Base-by-base conservation (phyloP, 2,888 invertebrate genomes). In the Dioctria rufipes region DNA sequence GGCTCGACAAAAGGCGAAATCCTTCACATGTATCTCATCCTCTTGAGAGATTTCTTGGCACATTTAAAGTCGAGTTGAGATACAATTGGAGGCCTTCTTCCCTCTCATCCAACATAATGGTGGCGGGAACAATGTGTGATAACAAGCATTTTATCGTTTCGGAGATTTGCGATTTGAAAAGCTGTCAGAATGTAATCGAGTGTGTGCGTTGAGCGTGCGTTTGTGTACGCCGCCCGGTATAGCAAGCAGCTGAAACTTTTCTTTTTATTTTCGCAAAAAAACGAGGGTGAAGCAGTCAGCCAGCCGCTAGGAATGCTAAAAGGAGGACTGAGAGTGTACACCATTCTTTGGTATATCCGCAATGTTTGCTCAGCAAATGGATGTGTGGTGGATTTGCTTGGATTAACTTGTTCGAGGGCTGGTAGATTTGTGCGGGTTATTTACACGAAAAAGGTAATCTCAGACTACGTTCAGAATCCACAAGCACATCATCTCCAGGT, bases 371-470 rank as follows among this genome's bases (percentile, higher is more conserved):
- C 61, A 69, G 81, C 80, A 82, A 82, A 82, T 81, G 82, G 82
- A 82, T 82, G 81, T 82, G 82, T 82, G 82, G 82, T 80, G 82
- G 82, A 82, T 82, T 82, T 82, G 81, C 80, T 80, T 81, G 82
- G 82, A 82, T 82, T 82, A 82, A 82, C 82, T 82, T 82, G 82
- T 82, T 82, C 81, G 73, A 80, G 80, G 75, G 80, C 78, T 73
- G 81, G 82, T 81, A 75, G 82, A 80, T 82, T 82, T 77, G 61
- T 63, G 77, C 49, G 63, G 61, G 77, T 77, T 77, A 77, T 77
- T 77, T 77, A 77, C 77, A 77, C 61, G 77, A 77, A 49, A 77
- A 43, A 77, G 61, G 63, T 77, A 77, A 77, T 77, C 77, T 49
- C 46, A 77, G 13, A 37, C 6, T 69, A 54, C 42, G 43, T 60